These are phyloP conservation scores for Sebastes aleutianus DNA, from an alignment of 2,797 vertebrate genomes.

Conservation along the genomic window DNA sequence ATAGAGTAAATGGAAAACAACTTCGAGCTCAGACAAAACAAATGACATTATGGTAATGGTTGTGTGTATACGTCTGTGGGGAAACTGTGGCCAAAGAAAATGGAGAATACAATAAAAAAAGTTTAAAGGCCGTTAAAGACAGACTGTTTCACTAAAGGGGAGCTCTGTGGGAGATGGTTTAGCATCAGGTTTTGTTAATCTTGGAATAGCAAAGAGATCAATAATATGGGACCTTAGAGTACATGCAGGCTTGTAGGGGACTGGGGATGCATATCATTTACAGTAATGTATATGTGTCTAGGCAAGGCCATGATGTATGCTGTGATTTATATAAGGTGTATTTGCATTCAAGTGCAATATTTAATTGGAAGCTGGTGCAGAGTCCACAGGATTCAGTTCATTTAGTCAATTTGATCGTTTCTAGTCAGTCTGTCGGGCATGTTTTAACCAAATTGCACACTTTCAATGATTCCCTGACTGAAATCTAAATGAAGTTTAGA, in stretches of 20 bases:
- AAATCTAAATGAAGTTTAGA: slow-evolving; percentile 25
- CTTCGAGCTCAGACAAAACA: not conserved
- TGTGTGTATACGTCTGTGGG: not conserved
- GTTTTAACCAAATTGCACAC: slow-evolving; percentile 29
- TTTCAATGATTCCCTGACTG: slow-evolving; percentile 32
- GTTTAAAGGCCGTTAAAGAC: not conserved
- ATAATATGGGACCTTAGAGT: not conserved
- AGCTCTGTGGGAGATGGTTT: not conserved
- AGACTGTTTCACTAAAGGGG: not conserved
- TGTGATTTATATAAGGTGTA: not conserved
- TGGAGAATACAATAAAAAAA: not conserved
- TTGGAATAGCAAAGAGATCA: slow-evolving; percentile 14
- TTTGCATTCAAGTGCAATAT: slow-evolving; percentile 19
- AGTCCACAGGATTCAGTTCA: slow-evolving; percentile 7
- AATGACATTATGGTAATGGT: not conserved
- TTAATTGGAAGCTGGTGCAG: slow-evolving; percentile 19
- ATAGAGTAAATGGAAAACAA: not conserved
- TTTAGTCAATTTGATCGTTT: slow-evolving; percentile 36
- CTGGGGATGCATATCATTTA: not conserved
- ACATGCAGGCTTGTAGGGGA: not conserved
- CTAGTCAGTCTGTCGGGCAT: slow-evolving; percentile 13
- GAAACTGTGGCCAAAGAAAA: not conserved
- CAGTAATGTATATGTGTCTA: not conserved
- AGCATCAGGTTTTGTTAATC: not conserved
- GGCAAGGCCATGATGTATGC: not conserved